Evolutionary conservation across 2,797 vertebrate genomes (phyloP).

Genomic region (Crocodylus rhombifer): DNA sequence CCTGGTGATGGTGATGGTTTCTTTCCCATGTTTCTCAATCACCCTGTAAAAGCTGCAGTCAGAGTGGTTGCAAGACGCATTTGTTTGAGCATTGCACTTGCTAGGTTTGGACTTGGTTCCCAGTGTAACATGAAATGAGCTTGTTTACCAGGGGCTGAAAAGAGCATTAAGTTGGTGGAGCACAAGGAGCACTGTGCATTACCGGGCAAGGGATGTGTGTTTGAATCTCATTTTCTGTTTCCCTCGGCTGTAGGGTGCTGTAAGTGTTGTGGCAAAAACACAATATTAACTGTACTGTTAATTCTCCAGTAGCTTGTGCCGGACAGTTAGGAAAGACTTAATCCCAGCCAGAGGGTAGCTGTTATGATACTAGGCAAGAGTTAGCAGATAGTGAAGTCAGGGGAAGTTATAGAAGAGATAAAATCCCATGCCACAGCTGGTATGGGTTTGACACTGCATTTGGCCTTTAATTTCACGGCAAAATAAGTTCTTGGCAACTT

Average conservation of each 20-base stretch:
- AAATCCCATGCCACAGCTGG: not conserved
- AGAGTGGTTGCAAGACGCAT: not conserved
- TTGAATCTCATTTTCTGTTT: not conserved
- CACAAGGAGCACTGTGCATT: not conserved
- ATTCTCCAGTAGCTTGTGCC: not conserved
- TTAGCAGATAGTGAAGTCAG: not conserved
- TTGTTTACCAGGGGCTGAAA: not conserved
- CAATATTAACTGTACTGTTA: not conserved
- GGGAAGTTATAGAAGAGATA: not conserved
- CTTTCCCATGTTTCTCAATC: not conserved
- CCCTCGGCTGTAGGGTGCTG: not conserved
- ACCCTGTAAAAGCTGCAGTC: not conserved
- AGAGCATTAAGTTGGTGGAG: not conserved
- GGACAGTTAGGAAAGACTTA: not conserved
- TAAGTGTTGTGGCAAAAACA: not conserved
- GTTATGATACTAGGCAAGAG: not conserved
- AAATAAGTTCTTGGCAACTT: constrained; percentile 38
- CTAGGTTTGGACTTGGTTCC: not conserved
- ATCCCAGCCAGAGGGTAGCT: not conserved
- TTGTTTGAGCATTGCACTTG: not conserved
- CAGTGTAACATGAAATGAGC: not conserved
- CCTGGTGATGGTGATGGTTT: not conserved
- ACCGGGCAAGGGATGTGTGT: not conserved
- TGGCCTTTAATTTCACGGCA: constrained; percentile 14
- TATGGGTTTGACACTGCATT: constrained; percentile 11